These are phyloP conservation scores for Harpalus rubripes DNA, from an alignment of 2,888 invertebrate species.

Conservation along the genomic window DNA sequence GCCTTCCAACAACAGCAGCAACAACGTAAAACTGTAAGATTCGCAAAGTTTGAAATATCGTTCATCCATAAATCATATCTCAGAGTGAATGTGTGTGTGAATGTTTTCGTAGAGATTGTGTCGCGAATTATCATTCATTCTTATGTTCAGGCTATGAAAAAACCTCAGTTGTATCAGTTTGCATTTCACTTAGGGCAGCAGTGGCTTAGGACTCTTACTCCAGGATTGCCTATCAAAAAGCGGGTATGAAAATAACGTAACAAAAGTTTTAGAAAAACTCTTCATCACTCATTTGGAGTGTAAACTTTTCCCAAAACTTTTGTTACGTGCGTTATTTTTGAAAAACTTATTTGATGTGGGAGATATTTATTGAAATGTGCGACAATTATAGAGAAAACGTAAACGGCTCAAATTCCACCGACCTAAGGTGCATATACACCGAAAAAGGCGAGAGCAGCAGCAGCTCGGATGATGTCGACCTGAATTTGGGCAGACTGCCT, in stretches of 20 bases:
- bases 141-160: conserved; percentile 79
- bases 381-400: conserved; percentile 83
- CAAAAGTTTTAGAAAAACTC: too few relatives aligned
- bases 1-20: conserved; percentile 82
- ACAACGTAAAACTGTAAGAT: conserved; percentile 82
- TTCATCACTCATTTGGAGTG: too few relatives aligned
- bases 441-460: conserved; percentile 78
- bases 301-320: too few relatives aligned
- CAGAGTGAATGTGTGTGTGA: conserved; percentile 20
- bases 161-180: conserved; percentile 83
- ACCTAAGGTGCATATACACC: conserved; percentile 92
- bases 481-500: conserved; percentile 71
- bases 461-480: conserved; percentile 74
- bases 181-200: conserved; percentile 90
- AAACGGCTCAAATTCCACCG: conserved; percentile 90
- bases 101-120: not conserved
- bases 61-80: too few relatives aligned
- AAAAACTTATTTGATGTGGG: too few relatives aligned
- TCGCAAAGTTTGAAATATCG: not conserved
- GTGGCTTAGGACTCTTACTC: conserved; percentile 84
- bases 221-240: conserved; percentile 81
- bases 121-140: not conserved
- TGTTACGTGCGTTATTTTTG: too few relatives aligned
- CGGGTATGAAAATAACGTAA: conserved; percentile 81
- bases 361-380: not conserved